Base-by-base conservation (phyloP, 2,797 vertebrate species). In the Acridotheres tristis region DNA sequence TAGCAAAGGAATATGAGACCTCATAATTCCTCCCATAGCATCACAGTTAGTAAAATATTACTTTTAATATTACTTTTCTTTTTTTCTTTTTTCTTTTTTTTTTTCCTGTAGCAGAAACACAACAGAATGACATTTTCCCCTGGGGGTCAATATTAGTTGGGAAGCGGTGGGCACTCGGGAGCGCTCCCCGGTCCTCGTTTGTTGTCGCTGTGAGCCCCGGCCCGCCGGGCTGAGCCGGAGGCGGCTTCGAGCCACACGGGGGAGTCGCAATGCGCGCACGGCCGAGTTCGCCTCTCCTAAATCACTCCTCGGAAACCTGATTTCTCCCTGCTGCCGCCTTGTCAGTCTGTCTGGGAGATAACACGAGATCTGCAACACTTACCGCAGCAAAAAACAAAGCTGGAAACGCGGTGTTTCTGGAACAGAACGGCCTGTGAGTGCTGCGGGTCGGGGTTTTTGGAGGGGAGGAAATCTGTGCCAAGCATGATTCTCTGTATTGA, bases 171-270 rank as follows among this genome's bases (percentile, higher is more conserved):
- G 32, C 79, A 16, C 42, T 85, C 5, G 81, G 74, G 29, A 51
- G n/a, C 5, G 67, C 85, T 80, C 29, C 25, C 47, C 13, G 40
- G 40, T 15, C 40, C 40, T 12, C 40, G 40, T 40, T 40, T 16
- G 1, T 21, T 5, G 63, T 29, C 11, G 32, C 11, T 3, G 43
- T 7, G 77, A 66, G 78, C 30, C 32, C 54, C 17, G n/a, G 73
- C 86, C 73, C 26, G 3, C 5, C 38, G 20, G 43, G 68, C 19
- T 22, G 58, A 66, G 93, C 61, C 7, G 29, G n/a, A 51, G 16
- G 77, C 59, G 26, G 26, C 80, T 90, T 11, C 54, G 65, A 80
- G 91, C 98, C 98, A 97, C 97, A 96, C 97, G 97, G 96, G 97
- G 97, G 97, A 97, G 98, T 97, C 63, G 76, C 96, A 96, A 90